phyloP scores from a whole-genome alignment of 2,888 invertebrate genomes.

The Drosophila planitibia region DNA sequence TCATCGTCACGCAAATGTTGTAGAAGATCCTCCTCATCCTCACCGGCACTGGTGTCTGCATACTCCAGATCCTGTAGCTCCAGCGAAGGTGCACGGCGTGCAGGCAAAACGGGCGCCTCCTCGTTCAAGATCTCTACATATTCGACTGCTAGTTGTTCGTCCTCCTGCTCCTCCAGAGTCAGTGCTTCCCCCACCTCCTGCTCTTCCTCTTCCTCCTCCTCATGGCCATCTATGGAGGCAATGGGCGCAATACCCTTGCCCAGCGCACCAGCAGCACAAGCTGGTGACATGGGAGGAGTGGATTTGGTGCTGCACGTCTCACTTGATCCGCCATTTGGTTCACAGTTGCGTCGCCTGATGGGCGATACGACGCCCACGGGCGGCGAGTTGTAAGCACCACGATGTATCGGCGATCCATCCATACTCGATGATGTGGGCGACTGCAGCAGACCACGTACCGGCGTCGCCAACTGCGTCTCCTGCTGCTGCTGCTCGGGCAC shows the following conservation, averaged over 20 bases:
- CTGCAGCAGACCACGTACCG: slow-evolving; percentile 46
- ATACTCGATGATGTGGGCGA: slow-evolving; percentile 63
- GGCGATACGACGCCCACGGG: slow-evolving; percentile 83
- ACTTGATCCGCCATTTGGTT: slow-evolving; percentile 63
- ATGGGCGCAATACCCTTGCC: slow-evolving; percentile 82
- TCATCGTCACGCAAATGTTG: slow-evolving; percentile 83
- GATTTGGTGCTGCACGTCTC: slow-evolving; percentile 68
- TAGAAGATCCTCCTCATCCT: slow-evolving; percentile 85
- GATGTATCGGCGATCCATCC: slow-evolving; percentile 71
- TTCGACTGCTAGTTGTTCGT: slow-evolving; percentile 63
- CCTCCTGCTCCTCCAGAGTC: slow-evolving; percentile 44
- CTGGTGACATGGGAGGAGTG: slow-evolving; percentile 77
- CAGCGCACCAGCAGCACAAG: slow-evolving; percentile 59
- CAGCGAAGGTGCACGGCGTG: slow-evolving; percentile 82
- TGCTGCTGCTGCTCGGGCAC: slow-evolving; percentile 79
- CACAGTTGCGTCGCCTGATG: slow-evolving; percentile 74
- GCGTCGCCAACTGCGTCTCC: slow-evolving; percentile 51
- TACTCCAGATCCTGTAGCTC: slow-evolving; percentile 87
- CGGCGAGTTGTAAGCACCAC: slow-evolving; percentile 71
- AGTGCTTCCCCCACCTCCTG: slow-evolving; percentile 40
- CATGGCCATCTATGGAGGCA: slow-evolving; percentile 82
- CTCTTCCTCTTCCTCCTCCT: slow-evolving; percentile 70
- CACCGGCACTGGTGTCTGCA: slow-evolving; percentile 87
- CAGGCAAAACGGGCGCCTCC: slow-evolving; percentile 62
- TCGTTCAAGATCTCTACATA: slow-evolving; percentile 50